Evolutionary conservation across 2,113 vertebrate genomes (phyloP).

Genomic region (Syrmaticus mikado): DNA sequence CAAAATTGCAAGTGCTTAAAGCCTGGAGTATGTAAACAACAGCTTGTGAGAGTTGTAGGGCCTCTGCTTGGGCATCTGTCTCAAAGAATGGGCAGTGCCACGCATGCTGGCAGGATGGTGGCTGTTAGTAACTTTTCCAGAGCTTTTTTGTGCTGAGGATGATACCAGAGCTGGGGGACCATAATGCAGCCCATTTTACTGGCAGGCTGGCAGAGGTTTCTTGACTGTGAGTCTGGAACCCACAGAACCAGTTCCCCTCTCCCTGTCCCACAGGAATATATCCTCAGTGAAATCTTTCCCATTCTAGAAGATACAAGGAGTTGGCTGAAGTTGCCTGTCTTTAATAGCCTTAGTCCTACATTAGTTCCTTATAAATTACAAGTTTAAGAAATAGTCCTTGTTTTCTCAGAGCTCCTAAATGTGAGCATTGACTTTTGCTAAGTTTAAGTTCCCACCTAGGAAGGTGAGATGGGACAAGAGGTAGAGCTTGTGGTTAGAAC

Average conservation of each 20-base stretch:
- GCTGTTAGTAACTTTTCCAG: background rate
- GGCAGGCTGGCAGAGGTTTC: too few species aligned
- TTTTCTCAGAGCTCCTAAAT: background rate
- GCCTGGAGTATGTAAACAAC: conserved; percentile 58
- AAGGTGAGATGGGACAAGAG: background rate
- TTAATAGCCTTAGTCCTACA: background rate
- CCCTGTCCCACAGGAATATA: background rate
- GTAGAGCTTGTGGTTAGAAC: background rate
- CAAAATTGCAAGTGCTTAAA: conserved; percentile 68
- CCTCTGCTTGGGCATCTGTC: background rate
- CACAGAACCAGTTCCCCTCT: background rate
- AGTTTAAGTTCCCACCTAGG: background rate
- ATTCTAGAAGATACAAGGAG: rapidly evolving
- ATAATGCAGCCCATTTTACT: background rate
- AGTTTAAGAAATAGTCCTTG: background rate
- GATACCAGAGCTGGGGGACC: background rate
- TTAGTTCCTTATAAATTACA: background rate
- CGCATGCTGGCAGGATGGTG: background rate
- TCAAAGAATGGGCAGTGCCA: background rate
- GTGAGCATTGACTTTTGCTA: rapidly evolving
- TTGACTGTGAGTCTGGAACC: background rate
- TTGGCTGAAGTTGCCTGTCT: background rate
- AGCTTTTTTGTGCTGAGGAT: background rate
- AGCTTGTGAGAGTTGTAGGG: background rate
- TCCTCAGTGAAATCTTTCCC: background rate